phyloP scores from a whole-genome alignment of 2,797 vertebrate genomes.

The Cygnus olor region DNA sequence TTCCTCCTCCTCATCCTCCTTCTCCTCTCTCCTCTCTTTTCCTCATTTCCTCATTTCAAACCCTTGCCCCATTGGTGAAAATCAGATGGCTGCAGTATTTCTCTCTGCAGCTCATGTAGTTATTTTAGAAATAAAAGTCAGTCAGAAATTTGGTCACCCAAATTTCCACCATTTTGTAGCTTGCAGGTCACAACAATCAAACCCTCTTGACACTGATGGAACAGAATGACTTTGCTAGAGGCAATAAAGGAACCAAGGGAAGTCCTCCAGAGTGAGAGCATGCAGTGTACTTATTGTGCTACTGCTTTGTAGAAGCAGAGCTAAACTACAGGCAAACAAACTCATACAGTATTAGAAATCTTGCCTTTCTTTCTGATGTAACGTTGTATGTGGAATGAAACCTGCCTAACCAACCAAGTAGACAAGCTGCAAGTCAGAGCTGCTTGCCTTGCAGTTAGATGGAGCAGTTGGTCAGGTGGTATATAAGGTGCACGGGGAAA shows the following conservation, averaged over 20 bases:
- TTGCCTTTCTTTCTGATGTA: not conserved
- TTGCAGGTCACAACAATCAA: not conserved
- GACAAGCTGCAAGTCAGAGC: not conserved
- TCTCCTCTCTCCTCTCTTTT: not conserved
- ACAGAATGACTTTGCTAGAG: not conserved
- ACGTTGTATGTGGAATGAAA: not conserved
- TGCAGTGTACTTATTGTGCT: fast-evolving
- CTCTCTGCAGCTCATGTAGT: not conserved
- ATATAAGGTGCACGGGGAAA: not conserved
- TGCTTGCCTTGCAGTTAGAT: fast-evolving
- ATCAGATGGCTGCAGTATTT: not conserved
- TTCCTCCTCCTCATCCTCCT: too few species aligned
- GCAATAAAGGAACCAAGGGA: not conserved
- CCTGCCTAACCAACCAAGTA: fast-evolving
- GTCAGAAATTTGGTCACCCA: not conserved
- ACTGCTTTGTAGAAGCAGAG: not conserved
- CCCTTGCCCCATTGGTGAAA: not conserved
- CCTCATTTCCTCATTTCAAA: not conserved
- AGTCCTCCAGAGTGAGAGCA: not conserved
- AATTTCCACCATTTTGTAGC: not conserved
- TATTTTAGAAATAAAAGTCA: not conserved
- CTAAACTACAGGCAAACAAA: not conserved
- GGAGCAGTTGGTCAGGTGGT: not conserved
- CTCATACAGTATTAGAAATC: not conserved
- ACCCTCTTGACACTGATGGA: not conserved